These are phyloP conservation scores for Monopis laevigella DNA, from an alignment of 2,888 invertebrate genomes.

Conservation along the genomic window DNA sequence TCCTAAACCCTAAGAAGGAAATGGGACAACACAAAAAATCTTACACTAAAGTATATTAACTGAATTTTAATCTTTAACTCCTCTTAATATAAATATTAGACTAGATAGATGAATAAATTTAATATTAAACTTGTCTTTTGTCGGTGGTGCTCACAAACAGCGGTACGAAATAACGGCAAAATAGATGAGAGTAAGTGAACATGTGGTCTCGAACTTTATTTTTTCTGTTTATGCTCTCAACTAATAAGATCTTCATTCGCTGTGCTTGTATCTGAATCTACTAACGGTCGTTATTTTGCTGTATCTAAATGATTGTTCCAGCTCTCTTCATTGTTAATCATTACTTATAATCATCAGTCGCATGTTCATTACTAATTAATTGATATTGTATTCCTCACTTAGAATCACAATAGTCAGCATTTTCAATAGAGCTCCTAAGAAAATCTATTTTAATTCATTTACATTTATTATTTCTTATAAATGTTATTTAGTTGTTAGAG, in stretches of 20 bases:
- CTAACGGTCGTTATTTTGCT: slow-evolving; percentile 37
- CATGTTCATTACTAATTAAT: slow-evolving; percentile 9
- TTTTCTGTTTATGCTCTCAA: slow-evolving; percentile 48
- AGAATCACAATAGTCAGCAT: neutral
- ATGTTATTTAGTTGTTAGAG: neutral
- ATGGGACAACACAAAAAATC: no score
- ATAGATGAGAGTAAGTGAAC: slow-evolving; percentile 64
- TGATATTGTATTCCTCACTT: neutral
- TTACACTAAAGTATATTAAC: no score
- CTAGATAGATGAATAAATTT: no score
- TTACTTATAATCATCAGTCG: neutral
- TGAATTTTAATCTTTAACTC: no score
- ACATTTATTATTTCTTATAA: no score
- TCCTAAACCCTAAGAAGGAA: no score
- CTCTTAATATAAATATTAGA: no score
- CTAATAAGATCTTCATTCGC: slow-evolving; percentile 32
- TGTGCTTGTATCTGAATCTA: slow-evolving; percentile 29
- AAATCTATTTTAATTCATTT: no score
- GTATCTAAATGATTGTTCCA: neutral
- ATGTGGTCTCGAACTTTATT: slow-evolving; percentile 61
- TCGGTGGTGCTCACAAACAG: slow-evolving; percentile 65
- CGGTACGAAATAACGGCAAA: slow-evolving; percentile 49
- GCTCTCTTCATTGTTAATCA: neutral
- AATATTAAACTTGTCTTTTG: slow-evolving; percentile 66
- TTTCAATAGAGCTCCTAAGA: slow-evolving; percentile 3